A percentile compares a stretch with the other conserved stretches of the same genome.
These are phyloP conservation scores for Colostygia pectinataria DNA, from an alignment of 2,888 invertebrate genomes.

Conservation along the genomic window DNA sequence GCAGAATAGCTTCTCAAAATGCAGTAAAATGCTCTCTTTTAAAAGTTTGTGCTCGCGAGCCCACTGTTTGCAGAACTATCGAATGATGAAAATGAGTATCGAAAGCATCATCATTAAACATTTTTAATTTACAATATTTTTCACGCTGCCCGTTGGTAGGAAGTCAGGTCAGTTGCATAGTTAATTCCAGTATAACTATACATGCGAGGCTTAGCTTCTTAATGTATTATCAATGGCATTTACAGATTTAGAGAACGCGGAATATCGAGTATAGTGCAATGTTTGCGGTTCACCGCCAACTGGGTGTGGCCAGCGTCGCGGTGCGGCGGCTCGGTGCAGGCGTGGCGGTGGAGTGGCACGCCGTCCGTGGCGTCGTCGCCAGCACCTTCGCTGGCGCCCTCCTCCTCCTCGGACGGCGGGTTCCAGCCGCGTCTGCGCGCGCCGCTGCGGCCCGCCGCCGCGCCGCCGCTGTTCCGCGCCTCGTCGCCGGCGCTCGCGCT, in stretches of 20 bases:
- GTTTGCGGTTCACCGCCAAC: slow-evolving; percentile 82
- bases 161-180: slow-evolving; percentile 67
- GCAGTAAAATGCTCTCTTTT: no score
- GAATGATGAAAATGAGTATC: no score
- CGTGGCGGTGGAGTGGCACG: slow-evolving; percentile 47
- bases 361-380: slow-evolving; percentile 56
- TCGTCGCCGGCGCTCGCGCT: slow-evolving; percentile 71
- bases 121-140: slow-evolving; percentile 7
- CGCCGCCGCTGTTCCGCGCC: slow-evolving; percentile 72
- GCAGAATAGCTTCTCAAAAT: no score
- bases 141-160: slow-evolving; percentile 53
- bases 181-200: no score
- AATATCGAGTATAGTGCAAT: slow-evolving; percentile 95
- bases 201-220: background rate
- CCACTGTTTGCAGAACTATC: no score
- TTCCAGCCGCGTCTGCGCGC: slow-evolving; percentile 85
- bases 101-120: no score
- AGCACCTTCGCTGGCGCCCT: slow-evolving; percentile 66
- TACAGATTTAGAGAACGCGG: slow-evolving; percentile 95
- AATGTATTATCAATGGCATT: slow-evolving; percentile 19
- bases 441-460: slow-evolving; percentile 85
- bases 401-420: slow-evolving; percentile 92
- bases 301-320: slow-evolving; percentile 91
- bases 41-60: no score
- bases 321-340: slow-evolving; percentile 70